phyloP scores from a whole-genome alignment of 2,888 invertebrate genomes.

The Oligia latruncula region DNA sequence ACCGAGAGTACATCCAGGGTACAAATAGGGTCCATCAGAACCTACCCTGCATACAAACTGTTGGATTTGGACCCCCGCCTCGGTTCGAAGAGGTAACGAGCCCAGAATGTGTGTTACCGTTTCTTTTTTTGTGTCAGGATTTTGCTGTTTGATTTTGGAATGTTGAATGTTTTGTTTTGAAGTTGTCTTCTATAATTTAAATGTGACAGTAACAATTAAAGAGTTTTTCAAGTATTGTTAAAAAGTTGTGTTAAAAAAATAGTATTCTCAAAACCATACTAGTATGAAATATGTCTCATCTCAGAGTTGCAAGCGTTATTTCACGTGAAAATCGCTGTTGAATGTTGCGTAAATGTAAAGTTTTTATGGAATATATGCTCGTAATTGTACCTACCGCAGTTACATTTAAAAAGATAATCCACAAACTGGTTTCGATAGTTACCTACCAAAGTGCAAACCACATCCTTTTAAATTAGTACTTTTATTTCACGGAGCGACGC shows the following conservation, averaged over 20 bases:
- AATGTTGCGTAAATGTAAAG: neutral
- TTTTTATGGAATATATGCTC: neutral
- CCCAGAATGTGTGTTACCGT: conserved; percentile 55
- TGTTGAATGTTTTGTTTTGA: too few species aligned
- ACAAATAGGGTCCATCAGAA: conserved; percentile 72
- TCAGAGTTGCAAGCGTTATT: neutral
- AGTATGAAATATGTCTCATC: neutral
- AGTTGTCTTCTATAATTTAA: neutral
- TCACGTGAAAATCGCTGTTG: neutral
- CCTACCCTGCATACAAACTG: conserved; percentile 74
- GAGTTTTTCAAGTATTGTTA: neutral
- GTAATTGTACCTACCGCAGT: too few species aligned
- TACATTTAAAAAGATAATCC: neutral
- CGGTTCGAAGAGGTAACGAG: conserved; percentile 65
- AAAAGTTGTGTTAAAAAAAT: neutral
- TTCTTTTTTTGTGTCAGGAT: conserved; percentile 28
- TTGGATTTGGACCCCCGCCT: conserved; percentile 66
- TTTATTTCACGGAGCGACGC: too few species aligned
- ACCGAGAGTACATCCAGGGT: conserved; percentile 67
- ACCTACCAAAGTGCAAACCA: neutral
- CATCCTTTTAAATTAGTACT: neutral
- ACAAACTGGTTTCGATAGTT: neutral
- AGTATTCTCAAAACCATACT: neutral
- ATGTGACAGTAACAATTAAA: neutral
- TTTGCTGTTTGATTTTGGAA: conserved; percentile 21